Percentiles rank a stretch among this genome's conserved stretches.
phyloP scores from a whole-genome alignment of 2,888 invertebrate species.

The Ceramica pisi region DNA sequence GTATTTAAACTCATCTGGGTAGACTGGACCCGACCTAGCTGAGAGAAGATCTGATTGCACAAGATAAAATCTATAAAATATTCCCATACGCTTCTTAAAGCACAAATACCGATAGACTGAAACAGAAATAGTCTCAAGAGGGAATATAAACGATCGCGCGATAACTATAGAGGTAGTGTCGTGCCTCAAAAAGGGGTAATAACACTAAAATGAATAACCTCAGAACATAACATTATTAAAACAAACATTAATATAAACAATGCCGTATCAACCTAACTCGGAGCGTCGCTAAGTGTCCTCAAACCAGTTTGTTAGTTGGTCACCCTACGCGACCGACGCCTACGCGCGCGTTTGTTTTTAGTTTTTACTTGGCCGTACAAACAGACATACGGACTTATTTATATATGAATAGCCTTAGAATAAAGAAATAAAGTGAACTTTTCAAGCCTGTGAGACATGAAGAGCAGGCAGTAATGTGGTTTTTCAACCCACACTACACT shows the following conservation, averaged over 20 bases:
- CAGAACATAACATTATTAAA: constrained; percentile 49
- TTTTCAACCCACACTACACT: constrained; percentile 19
- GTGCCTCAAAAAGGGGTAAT: constrained; percentile 28
- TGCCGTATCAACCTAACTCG: constrained; percentile 24
- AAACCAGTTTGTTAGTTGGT: constrained; percentile 62
- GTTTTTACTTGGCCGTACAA: constrained; percentile 61
- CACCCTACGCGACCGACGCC: constrained; percentile 64
- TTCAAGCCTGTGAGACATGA: constrained; percentile 15
- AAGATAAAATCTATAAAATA: constrained; percentile 31
- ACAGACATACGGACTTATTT: constrained; percentile 43
- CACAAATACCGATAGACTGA: not conserved
- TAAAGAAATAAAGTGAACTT: constrained; percentile 36
- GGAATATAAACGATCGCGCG: constrained; percentile 31
- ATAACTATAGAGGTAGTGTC: not conserved
- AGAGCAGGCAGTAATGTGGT: constrained; percentile 7
- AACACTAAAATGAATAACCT: constrained; percentile 49
- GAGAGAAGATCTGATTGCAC: constrained; percentile 9
- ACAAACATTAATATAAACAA: constrained; percentile 60
- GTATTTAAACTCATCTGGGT: constrained; percentile 19
- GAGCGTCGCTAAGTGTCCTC: constrained; percentile 55
- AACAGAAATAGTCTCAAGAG: constrained; percentile 8
- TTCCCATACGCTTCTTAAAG: constrained; percentile 18
- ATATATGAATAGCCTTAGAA: constrained; percentile 48
- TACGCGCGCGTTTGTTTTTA: constrained; percentile 73
- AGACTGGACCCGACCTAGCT: constrained; percentile 9